Percentiles rank a stretch among this genome's conserved stretches.
Evolutionary conservation across 1,140 invertebrate genomes (phyloP).

Genomic region (Agraylea sexmaculata): DNA sequence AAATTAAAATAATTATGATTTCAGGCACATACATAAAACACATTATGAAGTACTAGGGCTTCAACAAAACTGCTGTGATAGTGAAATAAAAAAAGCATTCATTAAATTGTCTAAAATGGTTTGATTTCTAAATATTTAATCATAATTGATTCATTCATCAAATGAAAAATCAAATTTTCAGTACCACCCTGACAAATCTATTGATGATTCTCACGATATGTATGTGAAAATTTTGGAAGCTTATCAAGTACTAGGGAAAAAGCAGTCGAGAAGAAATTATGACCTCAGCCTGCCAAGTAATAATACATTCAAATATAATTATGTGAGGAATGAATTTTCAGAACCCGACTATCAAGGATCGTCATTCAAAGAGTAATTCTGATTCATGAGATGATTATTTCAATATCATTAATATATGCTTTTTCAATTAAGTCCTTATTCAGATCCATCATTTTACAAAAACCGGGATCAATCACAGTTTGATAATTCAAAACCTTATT

Average conservation of each 20-base stretch:
- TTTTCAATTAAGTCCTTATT: conserved; percentile 1
- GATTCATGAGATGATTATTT: neutral
- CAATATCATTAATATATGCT: neutral
- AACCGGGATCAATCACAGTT: conserved; percentile 1
- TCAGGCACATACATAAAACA: conserved; percentile 18
- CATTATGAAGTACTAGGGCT: conserved; percentile 36
- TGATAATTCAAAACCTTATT: no score
- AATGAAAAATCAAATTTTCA: conserved; percentile 22
- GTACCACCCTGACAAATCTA: conserved; percentile 42
- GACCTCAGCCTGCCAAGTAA: conserved; percentile 26
- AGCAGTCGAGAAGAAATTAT: conserved; percentile 32
- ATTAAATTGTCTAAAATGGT: conserved; percentile 37
- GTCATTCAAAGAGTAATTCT: neutral
- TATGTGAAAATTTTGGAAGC: conserved; percentile 45
- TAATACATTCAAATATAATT: no score
- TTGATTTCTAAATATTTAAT: conserved; percentile 13
- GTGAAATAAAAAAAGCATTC: conserved; percentile 33
- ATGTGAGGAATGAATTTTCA: no score
- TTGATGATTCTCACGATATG: conserved; percentile 31
- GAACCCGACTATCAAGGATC: no score
- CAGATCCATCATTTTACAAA: conserved; percentile 8
- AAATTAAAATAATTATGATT: no score
- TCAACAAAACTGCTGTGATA: conserved; percentile 25
- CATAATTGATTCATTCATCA: conserved; percentile 9
- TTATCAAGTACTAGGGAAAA: conserved; percentile 40